Evolutionary conservation across 2,113 vertebrate genomes (phyloP).

Genomic region (Gasterosteus nipponicus): DNA sequence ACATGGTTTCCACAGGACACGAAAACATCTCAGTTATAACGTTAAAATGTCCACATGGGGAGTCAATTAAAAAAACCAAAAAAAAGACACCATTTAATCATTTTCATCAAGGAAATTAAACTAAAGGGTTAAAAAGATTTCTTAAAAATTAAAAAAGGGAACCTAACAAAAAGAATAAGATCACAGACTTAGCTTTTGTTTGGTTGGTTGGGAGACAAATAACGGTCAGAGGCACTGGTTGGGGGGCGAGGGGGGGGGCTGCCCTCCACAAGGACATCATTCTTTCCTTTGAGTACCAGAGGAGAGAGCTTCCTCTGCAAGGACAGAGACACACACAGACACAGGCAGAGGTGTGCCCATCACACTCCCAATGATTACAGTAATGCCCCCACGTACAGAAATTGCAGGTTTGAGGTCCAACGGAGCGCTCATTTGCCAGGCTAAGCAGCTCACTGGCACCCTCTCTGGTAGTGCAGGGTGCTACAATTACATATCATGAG

Average conservation of each 20-base stretch:
- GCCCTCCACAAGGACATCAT: slow-evolving; percentile 20
- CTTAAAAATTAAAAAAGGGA: slow-evolving; percentile 54
- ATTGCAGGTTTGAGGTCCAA: slow-evolving; percentile 52
- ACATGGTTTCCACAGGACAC: slow-evolving; percentile 64
- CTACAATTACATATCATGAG: slow-evolving; percentile 36
- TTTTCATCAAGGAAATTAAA: slow-evolving; percentile 49
- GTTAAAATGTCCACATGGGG: slow-evolving; percentile 64
- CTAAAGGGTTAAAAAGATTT: slow-evolving; percentile 68
- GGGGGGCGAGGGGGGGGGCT: slow-evolving; percentile 24
- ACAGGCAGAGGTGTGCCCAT: slow-evolving; percentile 39
- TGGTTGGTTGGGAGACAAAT: slow-evolving; percentile 56
- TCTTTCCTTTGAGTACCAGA: slow-evolving; percentile 40
- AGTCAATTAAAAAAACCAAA: slow-evolving; percentile 47
- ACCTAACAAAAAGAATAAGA: slow-evolving; percentile 31
- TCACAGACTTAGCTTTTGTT: slow-evolving; percentile 68
- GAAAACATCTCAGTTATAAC: slow-evolving; percentile 46
- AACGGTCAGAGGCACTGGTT: slow-evolving; percentile 76
- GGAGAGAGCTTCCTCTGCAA: slow-evolving; percentile 29
- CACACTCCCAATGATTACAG: slow-evolving; percentile 39
- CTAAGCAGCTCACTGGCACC: slow-evolving; percentile 47
- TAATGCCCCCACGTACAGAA: slow-evolving; percentile 18
- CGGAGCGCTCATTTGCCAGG: slow-evolving; percentile 26
- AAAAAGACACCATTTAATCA: slow-evolving; percentile 58
- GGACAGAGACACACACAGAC: slow-evolving; percentile 32
- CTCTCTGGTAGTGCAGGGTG: slow-evolving; percentile 37